A percentile compares a stretch with the other conserved stretches of the same genome.
phyloP scores from a whole-genome alignment of 2,888 invertebrate species.

The Nezara viridula region DNA sequence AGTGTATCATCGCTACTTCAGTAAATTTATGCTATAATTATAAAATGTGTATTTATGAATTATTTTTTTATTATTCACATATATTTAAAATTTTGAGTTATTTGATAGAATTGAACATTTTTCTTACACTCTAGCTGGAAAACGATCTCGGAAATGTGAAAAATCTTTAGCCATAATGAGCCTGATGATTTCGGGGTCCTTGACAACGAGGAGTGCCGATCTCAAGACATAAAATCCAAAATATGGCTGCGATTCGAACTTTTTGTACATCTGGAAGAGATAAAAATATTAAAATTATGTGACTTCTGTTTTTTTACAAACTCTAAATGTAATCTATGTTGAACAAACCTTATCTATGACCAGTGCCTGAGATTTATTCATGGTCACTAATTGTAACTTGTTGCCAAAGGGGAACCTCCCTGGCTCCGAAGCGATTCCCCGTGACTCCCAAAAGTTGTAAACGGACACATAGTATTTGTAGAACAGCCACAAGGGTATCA shows the following conservation, averaged over 20 bases:
- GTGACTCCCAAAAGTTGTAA: constrained; percentile 75
- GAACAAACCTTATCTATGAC: constrained; percentile 30
- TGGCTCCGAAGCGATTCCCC: constrained; percentile 73
- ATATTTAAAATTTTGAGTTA: no score
- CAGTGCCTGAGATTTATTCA: constrained; percentile 6
- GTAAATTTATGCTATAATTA: no score
- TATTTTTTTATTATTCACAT: no score
- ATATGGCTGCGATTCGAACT: constrained; percentile 52
- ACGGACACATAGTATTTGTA: constrained; percentile 56
- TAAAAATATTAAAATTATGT: neutral
- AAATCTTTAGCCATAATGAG: constrained; percentile 62
- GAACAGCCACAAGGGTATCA: constrained; percentile 57
- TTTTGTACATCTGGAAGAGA: constrained; percentile 45
- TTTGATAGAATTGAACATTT: no score
- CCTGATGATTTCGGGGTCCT: constrained; percentile 62
- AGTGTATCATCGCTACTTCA: no score
- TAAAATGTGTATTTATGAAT: no score
- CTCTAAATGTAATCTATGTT: neutral
- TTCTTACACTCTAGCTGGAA: constrained; percentile 29
- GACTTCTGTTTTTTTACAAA: neutral
- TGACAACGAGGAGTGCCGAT: constrained; percentile 55
- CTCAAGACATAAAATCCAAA: constrained; percentile 59
- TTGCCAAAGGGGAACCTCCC: constrained; percentile 78
- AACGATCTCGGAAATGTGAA: constrained; percentile 57
- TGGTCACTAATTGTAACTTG: neutral